Evolutionary conservation across 2,888 invertebrate genomes (phyloP).

Genomic region (Pollenia amentaria): DNA sequence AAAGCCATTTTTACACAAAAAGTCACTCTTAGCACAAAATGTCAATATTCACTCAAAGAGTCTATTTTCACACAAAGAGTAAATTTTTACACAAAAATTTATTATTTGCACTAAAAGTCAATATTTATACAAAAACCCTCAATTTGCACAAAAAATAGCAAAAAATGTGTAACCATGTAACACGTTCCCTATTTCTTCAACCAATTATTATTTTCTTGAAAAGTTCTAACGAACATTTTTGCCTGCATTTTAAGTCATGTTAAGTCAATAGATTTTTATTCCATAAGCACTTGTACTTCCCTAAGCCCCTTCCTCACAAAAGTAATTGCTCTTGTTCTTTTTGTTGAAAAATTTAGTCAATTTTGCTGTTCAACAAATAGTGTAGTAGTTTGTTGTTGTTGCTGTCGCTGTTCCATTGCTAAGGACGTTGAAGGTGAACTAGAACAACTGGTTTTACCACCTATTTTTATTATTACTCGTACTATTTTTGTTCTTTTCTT

Average conservation of each 20-base stretch:
- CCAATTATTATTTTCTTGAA: neutral
- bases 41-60: too few species aligned
- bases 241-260: conserved; percentile 33
- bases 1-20: too few species aligned
- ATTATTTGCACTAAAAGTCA: too few species aligned
- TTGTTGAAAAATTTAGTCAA: conserved; percentile 13
- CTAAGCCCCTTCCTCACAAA: neutral
- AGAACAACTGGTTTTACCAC: conserved; percentile 75
- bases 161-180: too few species aligned
- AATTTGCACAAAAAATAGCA: too few species aligned
- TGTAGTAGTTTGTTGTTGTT: conserved; percentile 24
- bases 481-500: neutral
- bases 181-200: conserved; percentile 1
- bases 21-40: too few species aligned
- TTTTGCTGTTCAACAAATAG: conserved; percentile 33
- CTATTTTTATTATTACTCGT: conserved; percentile 45
- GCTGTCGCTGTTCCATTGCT: conserved; percentile 10
- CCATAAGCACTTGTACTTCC: conserved; percentile 22
- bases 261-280: conserved; percentile 32
- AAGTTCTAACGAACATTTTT: conserved; percentile 22
- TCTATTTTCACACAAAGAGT: too few species aligned
- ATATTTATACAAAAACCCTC: too few species aligned
- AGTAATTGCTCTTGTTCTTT: neutral
- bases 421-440: conserved; percentile 77
- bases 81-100: too few species aligned